Percentiles rank a stretch among this genome's conserved stretches.
phyloP scores from a whole-genome alignment of 2,797 vertebrate genomes.

The Sebastes cheni region DNA sequence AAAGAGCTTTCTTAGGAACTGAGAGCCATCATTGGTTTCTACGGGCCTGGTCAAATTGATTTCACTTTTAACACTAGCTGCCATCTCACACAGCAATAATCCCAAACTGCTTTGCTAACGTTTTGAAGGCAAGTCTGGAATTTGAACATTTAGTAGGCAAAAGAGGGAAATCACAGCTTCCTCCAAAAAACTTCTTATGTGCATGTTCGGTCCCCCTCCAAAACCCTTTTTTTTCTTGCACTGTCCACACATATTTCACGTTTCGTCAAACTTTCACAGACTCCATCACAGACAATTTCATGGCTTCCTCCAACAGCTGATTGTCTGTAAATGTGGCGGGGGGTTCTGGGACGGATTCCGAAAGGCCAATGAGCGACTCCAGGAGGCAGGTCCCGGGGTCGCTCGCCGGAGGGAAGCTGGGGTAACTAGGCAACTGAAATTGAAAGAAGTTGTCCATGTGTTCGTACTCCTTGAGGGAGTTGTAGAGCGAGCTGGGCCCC shows the following conservation, averaged over 20 bases:
- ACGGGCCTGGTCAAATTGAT: constrained; percentile 63
- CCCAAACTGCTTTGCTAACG: constrained; percentile 78
- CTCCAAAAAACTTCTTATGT: constrained; percentile 73
- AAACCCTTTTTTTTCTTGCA: constrained; percentile 44
- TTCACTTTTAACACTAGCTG: constrained; percentile 78
- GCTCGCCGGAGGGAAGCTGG: constrained; percentile 81
- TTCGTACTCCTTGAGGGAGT: constrained; percentile 91
- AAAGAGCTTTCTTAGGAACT: constrained; percentile 75
- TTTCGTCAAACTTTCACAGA: constrained; percentile 88
- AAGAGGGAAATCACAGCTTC: constrained; percentile 78
- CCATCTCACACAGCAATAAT: constrained; percentile 77
- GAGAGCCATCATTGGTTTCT: constrained; percentile 74
- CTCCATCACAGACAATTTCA: constrained; percentile 91
- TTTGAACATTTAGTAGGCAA: constrained; percentile 72
- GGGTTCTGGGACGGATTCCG: constrained; percentile 90
- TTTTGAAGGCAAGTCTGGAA: constrained; percentile 82
- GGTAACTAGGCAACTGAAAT: constrained; percentile 88
- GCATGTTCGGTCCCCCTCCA: constrained; percentile 67
- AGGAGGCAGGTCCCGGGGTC: constrained; percentile 91
- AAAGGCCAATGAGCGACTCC: constrained; percentile 93
- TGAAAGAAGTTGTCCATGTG: constrained; percentile 91
- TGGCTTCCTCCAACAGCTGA: constrained; percentile 94
- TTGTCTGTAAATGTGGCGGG: constrained; percentile 91
- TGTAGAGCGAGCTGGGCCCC: constrained; percentile 92
- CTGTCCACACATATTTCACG: constrained; percentile 39